These are phyloP conservation scores for zebrafish (Danio rerio) DNA, from an alignment of 2,113 vertebrate species.

Conservation along the genomic window DNA sequence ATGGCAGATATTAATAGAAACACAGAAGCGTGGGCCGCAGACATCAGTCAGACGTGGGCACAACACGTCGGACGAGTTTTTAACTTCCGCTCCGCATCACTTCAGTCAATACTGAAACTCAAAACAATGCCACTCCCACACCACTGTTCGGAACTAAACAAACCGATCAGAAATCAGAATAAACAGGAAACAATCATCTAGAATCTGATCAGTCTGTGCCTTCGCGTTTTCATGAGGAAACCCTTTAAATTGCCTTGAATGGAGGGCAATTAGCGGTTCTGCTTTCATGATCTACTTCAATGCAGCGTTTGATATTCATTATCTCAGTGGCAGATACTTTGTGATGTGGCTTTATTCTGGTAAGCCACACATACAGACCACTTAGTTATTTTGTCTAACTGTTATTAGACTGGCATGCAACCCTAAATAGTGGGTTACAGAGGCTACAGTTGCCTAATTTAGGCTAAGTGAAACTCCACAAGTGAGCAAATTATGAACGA, in stretches of 20 bases:
- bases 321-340: neutral
- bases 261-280: neutral
- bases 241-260: neutral
- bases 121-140: neutral
- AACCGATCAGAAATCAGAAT: neutral
- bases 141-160: neutral
- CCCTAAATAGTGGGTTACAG: neutral
- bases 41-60: neutral
- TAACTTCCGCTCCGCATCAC: neutral
- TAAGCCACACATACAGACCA: neutral
- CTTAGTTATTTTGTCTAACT: neutral
- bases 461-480: too few species aligned
- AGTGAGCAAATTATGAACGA: too few species aligned
- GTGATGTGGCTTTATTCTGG: conserved; percentile 14
- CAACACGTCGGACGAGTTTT: neutral
- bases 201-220: neutral
- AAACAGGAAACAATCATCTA: neutral
- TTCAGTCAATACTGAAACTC: conserved; percentile 2
- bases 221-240: neutral
- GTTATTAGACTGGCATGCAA: neutral
- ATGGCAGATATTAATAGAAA: conserved; percentile 8
- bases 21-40: conserved; percentile 33
- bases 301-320: neutral
- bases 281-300: neutral
- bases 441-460: too few species aligned